A percentile compares a stretch with the other conserved stretches of the same genome.
Evolutionary conservation across 2,797 vertebrate genomes (phyloP).

Genomic region (Coregonus suidteri): DNA sequence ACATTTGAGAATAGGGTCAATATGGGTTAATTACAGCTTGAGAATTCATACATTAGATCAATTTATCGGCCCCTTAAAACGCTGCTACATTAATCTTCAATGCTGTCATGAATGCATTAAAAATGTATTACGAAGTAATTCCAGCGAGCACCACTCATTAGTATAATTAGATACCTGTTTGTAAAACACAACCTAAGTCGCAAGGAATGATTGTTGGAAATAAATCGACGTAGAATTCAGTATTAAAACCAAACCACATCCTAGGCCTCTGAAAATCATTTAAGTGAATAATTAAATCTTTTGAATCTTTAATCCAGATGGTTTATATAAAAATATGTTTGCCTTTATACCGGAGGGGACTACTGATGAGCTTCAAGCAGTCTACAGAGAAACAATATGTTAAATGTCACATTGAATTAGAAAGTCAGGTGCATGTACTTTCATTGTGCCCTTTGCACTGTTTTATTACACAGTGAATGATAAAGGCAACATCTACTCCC

Average conservation of each 20-base stretch:
- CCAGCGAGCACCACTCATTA: neutral
- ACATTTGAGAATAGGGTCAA: conserved; percentile 51
- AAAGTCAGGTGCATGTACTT: neutral
- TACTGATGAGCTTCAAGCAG: conserved; percentile 49
- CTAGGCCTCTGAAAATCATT: conserved; percentile 21
- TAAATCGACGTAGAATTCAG: conserved; percentile 27
- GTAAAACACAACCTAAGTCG: conserved; percentile 6
- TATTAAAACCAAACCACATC: conserved; percentile 16
- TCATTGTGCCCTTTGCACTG: neutral
- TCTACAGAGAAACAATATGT: neutral
- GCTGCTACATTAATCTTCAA: conserved; percentile 14
- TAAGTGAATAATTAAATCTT: conserved; percentile 67
- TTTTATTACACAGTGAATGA: neutral
- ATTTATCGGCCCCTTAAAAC: conserved; percentile 26
- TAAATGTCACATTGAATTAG: conserved; percentile 18
- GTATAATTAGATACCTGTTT: conserved; percentile 53
- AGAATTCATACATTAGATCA: conserved; percentile 11
- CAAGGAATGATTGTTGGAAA: conserved; percentile 30
- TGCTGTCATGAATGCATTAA: conserved; percentile 23
- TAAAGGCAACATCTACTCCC: neutral
- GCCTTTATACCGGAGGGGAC: conserved; percentile 55
- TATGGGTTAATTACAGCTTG: conserved; percentile 42
- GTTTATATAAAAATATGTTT: conserved; percentile 69
- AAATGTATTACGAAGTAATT: conserved; percentile 36
- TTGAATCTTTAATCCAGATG: conserved; percentile 70